phyloP scores from a whole-genome alignment of 2,113 vertebrate species.

The Panurus biarmicus region DNA sequence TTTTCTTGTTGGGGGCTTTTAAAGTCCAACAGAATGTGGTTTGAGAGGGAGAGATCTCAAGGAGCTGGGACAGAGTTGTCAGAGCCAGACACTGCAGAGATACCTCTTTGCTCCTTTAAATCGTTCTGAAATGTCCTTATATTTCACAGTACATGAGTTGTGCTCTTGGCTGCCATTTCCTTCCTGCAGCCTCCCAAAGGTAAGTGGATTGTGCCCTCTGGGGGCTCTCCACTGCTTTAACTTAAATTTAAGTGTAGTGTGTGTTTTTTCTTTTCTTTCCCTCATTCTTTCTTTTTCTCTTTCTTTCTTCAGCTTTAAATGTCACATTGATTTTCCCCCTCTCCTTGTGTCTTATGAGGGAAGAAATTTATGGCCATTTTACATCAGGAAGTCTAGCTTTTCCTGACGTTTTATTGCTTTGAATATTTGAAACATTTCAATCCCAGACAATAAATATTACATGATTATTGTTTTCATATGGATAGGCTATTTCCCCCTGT shows the following conservation, averaged over 20 bases:
- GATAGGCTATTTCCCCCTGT: slow-evolving; percentile 65
- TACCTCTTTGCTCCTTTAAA: slow-evolving; percentile 2
- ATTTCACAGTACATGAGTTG: slow-evolving; percentile 25
- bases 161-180: slow-evolving; percentile 33
- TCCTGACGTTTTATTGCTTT: slow-evolving; percentile 76
- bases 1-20: neutral
- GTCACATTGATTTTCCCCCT: slow-evolving; percentile 39
- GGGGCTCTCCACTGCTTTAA: slow-evolving; percentile 54
- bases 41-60: neutral
- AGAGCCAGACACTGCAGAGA: neutral
- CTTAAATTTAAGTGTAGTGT: neutral
- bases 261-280: neutral
- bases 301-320: slow-evolving; percentile 40
- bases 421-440: slow-evolving; percentile 78
- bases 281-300: neutral
- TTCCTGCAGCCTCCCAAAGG: slow-evolving; percentile 49
- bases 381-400: slow-evolving; percentile 77
- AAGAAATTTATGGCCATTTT: slow-evolving; percentile 72
- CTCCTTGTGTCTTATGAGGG: slow-evolving; percentile 46
- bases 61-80: neutral
- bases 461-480: slow-evolving; percentile 82
- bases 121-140: slow-evolving; percentile 32
- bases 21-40: neutral
- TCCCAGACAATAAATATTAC: slow-evolving; percentile 80
- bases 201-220: slow-evolving; percentile 63